Percentiles rank a stretch among this genome's conserved stretches.
These are phyloP conservation scores for Zingel zingel DNA, from an alignment of 2,113 vertebrate genomes.

Conservation along the genomic window DNA sequence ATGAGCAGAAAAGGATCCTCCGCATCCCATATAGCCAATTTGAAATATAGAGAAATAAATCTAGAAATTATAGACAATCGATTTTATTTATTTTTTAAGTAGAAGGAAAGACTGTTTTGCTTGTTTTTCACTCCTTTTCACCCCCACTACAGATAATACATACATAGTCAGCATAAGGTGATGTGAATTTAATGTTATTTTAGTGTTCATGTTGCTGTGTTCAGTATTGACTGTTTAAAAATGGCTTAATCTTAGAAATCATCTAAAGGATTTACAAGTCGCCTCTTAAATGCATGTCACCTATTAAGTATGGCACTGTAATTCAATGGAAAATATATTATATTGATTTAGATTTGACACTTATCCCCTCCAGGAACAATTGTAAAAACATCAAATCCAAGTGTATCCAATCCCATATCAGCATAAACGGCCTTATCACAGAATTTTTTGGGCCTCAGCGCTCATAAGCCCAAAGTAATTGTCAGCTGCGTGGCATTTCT, in stretches of 20 bases:
- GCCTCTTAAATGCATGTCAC: not conserved
- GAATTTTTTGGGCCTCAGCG: slow-evolving; percentile 44
- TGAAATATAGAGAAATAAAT: not conserved
- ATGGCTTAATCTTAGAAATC: slow-evolving; percentile 21
- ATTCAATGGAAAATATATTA: slow-evolving; percentile 22
- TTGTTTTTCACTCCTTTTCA: slow-evolving; percentile 1
- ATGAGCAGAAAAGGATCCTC: slow-evolving; percentile 31
- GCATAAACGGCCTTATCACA: slow-evolving; percentile 31
- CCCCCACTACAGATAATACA: not conserved
- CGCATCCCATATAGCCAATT: not conserved
- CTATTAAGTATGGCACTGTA: not conserved
- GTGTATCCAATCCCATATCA: slow-evolving; percentile 39
- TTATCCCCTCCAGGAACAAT: slow-evolving; percentile 23
- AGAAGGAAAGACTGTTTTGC: not conserved
- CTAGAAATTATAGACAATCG: not conserved
- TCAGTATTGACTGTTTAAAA: slow-evolving; percentile 21
- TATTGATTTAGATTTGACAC: slow-evolving; percentile 33
- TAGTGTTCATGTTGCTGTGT: not conserved
- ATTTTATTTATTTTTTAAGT: not conserved
- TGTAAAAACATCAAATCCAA: slow-evolving; percentile 38
- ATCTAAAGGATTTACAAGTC: not conserved
- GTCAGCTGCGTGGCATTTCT: slow-evolving; percentile 54
- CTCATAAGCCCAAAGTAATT: slow-evolving; percentile 68
- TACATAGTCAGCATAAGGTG: not conserved
- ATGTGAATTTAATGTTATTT: not conserved